These are phyloP conservation scores for Octodonta nipae DNA, from an alignment of 2,888 invertebrate genomes.

Conservation along the genomic window DNA sequence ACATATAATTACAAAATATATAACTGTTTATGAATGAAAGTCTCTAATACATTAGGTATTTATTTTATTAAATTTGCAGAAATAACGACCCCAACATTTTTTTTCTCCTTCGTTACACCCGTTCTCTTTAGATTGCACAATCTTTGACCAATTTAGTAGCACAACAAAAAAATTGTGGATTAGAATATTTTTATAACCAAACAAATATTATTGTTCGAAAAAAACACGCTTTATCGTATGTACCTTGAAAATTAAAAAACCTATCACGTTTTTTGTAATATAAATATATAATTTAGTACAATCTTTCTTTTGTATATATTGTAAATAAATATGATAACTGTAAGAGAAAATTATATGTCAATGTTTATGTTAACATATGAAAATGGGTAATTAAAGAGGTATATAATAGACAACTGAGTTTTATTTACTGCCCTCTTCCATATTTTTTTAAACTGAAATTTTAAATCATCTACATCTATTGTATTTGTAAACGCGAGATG, in stretches of 20 bases:
- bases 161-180: conserved; percentile 22
- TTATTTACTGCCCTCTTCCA: too few species aligned
- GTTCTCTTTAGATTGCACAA: conserved; percentile 17
- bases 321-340: conserved; percentile 16
- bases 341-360: conserved; percentile 18
- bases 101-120: neutral
- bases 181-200: conserved; percentile 27
- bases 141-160: conserved; percentile 29
- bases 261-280: conserved; percentile 20
- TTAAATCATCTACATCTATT: too few species aligned
- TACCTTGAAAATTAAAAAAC: conserved; percentile 18
- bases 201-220: neutral
- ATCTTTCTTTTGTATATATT: conserved; percentile 18
- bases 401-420: too few species aligned
- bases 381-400: conserved; percentile 12
- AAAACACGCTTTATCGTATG: conserved; percentile 23
- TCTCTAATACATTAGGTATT: too few species aligned
- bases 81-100: too few species aligned
- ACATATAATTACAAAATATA: too few species aligned
- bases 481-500: too few species aligned
- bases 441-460: too few species aligned
- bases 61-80: too few species aligned
- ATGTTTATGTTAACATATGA: conserved; percentile 21
- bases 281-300: conserved; percentile 12
- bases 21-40: neutral